A percentile compares a stretch with the other conserved stretches of the same genome.
These are phyloP conservation scores for Tychaedon coryphoeus DNA, from an alignment of 2,113 vertebrate genomes.

Conservation along the genomic window DNA sequence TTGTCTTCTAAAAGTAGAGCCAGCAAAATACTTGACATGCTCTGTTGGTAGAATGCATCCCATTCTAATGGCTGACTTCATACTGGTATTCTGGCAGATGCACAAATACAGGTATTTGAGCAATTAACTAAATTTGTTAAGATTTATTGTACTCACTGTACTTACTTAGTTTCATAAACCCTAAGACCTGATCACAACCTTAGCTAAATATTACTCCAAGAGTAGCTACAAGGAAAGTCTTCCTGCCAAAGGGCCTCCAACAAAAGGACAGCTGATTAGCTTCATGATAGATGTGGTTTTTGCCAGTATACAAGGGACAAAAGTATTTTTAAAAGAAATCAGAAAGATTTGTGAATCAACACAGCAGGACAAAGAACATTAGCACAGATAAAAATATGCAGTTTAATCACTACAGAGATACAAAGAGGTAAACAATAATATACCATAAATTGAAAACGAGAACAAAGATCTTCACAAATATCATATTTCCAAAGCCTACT, in stretches of 20 bases:
- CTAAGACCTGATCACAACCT: neutral
- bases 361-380: neutral
- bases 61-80: neutral
- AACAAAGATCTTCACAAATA: neutral
- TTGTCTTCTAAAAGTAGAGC: neutral
- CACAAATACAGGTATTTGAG: neutral
- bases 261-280: neutral
- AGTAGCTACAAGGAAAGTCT: neutral
- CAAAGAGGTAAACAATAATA: neutral
- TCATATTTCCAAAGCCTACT: neutral
- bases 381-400: neutral
- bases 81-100: neutral
- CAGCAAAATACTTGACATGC: neutral
- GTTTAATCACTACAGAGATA: neutral
- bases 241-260: neutral
- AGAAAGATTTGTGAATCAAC: neutral
- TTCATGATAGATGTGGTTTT: neutral
- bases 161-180: neutral
- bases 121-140: neutral
- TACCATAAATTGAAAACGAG: constrained; percentile 17
- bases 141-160: neutral
- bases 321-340: neutral
- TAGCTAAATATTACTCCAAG: neutral
- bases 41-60: neutral
- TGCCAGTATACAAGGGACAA: neutral